Evolutionary conservation across 1,140 invertebrate genomes (phyloP), one percentile per base, ranked within the genome.

Genomic region (Goniozus legneri): DNA sequence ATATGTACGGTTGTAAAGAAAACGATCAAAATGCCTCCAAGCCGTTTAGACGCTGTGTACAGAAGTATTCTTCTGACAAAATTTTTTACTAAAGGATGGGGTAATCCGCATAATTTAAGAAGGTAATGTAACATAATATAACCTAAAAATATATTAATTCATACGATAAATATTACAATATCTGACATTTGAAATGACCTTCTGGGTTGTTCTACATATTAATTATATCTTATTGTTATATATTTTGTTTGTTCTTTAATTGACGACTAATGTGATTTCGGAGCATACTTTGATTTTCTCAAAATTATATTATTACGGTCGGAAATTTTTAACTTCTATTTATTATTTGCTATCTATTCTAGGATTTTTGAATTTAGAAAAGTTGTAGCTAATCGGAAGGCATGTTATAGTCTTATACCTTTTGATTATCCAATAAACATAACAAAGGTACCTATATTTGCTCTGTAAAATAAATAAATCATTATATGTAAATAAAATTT

Each of bases 51-150:
- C 75, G 84, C 89, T 38, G 80, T 96, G 38, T 97, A 96, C 70
- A 79, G 95, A 60, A 88, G 86, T 66, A 81, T 97, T 64, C 77
- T 98, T 16, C 76, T 97, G 30, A 90, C 91, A 1, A 92, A 92
- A 72, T 95, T 97, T 73, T 98, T 98, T 68, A 89, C 88, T 1
- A 92, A 94, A 79, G 95, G 95, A 54, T 99, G 95, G 95, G 96
- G 96, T 6, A 87, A 89, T 58, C 91, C 95, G 6, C 87, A 95
- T 62, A 88, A 90, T 77, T 79, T 98, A 24, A 85, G 88, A 75
- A 87, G 87, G 94, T 95, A 79, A 57, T 35, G 42, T 50, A 45
- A 42, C 56, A 50, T 41, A 31, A 34, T 33, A 40, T 12, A 6
- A 27, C 10, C 24, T 6, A 10, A 4, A 27, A 4, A 27, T 27